Conservation (phyloP, 2,888 invertebrate genomes). For the Cryptus armator region DNA sequence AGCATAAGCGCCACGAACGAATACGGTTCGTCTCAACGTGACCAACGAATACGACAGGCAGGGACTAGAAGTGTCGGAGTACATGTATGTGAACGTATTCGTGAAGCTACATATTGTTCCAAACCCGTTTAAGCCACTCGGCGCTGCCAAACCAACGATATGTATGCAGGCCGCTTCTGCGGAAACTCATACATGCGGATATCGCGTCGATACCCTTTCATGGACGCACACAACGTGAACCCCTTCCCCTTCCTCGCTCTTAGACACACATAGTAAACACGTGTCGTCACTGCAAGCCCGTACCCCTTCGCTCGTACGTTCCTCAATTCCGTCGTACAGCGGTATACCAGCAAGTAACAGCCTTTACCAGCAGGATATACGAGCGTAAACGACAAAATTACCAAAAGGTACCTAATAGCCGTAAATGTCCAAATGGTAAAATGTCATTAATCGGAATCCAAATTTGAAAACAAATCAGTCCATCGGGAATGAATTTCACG, state of each 20-base stretch:
- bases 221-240: constrained; percentile 59
- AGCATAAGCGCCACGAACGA: background rate
- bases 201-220: constrained; percentile 75
- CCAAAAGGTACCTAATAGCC: background rate
- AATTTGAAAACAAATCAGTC: background rate
- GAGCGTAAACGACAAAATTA: constrained; percentile 7
- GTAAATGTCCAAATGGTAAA: constrained; percentile 2
- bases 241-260: constrained; percentile 62
- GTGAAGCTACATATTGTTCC: constrained; percentile 43
- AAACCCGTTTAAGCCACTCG: constrained; percentile 77
- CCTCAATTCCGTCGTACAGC: constrained; percentile 16
- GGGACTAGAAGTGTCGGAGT: background rate
- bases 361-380: constrained; percentile 13
- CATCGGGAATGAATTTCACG: background rate
- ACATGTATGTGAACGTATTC: constrained; percentile 40
- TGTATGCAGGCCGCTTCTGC: constrained; percentile 80
- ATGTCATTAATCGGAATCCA: background rate
- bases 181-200: constrained; percentile 79
- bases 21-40: background rate
- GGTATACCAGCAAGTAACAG: background rate
- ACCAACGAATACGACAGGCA: constrained; percentile 55
- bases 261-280: constrained; percentile 80
- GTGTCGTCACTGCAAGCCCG: constrained; percentile 75
- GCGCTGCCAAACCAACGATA: constrained; percentile 80
- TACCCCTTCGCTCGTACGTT: constrained; percentile 26